Conservation (phyloP, 2,888 invertebrate species). For the Leptinotarsa juncta region DNA sequence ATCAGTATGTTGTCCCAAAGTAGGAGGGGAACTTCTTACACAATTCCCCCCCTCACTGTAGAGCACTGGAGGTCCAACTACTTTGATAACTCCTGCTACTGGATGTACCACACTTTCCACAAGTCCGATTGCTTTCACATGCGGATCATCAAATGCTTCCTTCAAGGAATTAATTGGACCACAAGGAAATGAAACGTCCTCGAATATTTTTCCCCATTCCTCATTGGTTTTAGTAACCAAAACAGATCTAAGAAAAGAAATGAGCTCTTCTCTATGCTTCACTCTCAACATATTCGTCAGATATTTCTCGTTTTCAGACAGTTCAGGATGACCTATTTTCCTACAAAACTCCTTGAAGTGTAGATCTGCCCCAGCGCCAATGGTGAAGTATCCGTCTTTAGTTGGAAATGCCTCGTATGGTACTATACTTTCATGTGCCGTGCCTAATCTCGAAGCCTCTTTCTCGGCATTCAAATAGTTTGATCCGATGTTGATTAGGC, state of each 20-base stretch:
- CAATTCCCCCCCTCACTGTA: conserved; percentile 80
- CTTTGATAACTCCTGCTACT: conserved; percentile 76
- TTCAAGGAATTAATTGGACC: conserved; percentile 90
- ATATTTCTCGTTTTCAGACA: conserved; percentile 76
- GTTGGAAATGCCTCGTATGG: conserved; percentile 93
- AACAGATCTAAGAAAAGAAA: conserved; percentile 72
- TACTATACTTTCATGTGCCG: conserved; percentile 93
- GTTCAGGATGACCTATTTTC: conserved; percentile 70
- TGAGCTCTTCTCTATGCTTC: conserved; percentile 76
- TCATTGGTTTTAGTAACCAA: conserved; percentile 74
- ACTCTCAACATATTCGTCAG: conserved; percentile 81
- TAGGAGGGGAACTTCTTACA: conserved; percentile 82
- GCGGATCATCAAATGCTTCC: conserved; percentile 89
- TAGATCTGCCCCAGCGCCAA: conserved; percentile 88
- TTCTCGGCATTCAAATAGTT: conserved; percentile 88
- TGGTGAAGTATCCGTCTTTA: conserved; percentile 83
- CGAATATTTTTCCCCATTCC: conserved; percentile 81
- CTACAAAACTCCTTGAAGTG: conserved; percentile 83
- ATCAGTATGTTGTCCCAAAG: conserved; percentile 88
- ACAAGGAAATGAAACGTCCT: conserved; percentile 83
- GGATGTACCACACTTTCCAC: conserved; percentile 80
- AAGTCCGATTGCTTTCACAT: conserved; percentile 79
- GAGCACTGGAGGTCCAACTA: conserved; percentile 88
- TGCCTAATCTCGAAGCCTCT: conserved; percentile 88
- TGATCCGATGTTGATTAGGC: conserved; percentile 88